Percentiles rank a stretch among this genome's conserved stretches.
Conservation (phyloP, 1,140 invertebrate genomes). For the Lasioglossum albipes region DNA sequence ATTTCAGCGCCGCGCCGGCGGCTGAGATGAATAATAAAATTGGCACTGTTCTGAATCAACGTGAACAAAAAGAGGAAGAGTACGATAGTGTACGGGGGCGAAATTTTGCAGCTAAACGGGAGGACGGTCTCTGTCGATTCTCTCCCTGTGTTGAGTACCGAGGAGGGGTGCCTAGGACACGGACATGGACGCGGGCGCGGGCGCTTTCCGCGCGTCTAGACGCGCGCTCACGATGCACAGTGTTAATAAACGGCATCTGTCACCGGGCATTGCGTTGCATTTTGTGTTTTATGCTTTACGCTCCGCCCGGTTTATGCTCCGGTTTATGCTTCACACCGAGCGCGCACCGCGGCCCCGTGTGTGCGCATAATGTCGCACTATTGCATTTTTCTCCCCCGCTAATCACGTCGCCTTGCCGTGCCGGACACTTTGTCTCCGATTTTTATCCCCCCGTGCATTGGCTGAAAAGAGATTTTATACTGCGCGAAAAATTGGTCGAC, state of each 20-base stretch:
- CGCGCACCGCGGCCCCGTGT: slow-evolving; percentile 53
- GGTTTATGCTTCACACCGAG: slow-evolving; percentile 78
- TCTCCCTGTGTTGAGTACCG: background rate
- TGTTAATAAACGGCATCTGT: slow-evolving; percentile 79
- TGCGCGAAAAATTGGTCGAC: slow-evolving; percentile 24
- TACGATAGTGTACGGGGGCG: slow-evolving; percentile 14
- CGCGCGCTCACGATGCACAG: slow-evolving; percentile 43
- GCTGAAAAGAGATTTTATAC: slow-evolving; percentile 48
- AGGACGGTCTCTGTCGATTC: slow-evolving; percentile 6
- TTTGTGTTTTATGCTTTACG: slow-evolving; percentile 76
- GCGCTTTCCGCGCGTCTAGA: background rate
- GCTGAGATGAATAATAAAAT: slow-evolving; percentile 54
- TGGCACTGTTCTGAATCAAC: background rate
- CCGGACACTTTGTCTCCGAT: slow-evolving; percentile 50
- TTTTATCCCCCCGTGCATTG: slow-evolving; percentile 44
- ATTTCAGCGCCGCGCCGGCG: background rate
- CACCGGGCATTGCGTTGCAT: slow-evolving; percentile 74
- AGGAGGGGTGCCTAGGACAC: no score
- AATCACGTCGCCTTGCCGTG: slow-evolving; percentile 47
- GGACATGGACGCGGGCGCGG: no score
- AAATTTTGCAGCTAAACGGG: slow-evolving; percentile 44
- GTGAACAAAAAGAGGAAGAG: background rate
- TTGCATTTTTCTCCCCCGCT: slow-evolving; percentile 53
- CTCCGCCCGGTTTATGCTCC: slow-evolving; percentile 71
- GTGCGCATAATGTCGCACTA: slow-evolving; percentile 52